These are phyloP conservation scores for Belonocnema kinseyi DNA, from an alignment of 1,140 invertebrate species.

Conservation along the genomic window DNA sequence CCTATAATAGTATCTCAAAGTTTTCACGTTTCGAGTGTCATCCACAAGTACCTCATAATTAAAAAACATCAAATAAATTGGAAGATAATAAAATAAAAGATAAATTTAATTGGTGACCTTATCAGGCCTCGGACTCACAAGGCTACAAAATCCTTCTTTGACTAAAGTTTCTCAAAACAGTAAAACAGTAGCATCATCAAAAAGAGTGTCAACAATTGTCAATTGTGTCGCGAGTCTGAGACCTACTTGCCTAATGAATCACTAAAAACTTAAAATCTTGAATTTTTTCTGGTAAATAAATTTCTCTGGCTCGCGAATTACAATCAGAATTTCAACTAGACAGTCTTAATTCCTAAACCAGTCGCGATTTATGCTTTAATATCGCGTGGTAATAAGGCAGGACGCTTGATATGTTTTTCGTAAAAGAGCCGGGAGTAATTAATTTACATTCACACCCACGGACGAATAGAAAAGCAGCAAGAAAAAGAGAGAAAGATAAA, in stretches of 20 bases:
- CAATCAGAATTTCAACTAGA: background rate
- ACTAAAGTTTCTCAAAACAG: too few species aligned
- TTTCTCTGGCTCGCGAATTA: background rate
- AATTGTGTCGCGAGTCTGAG: too few species aligned
- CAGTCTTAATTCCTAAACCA: conserved; percentile 50
- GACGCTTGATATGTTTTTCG: conserved; percentile 56
- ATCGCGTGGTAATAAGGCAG: conserved; percentile 55
- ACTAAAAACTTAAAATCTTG: background rate
- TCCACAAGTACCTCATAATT: too few species aligned
- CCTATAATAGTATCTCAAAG: background rate
- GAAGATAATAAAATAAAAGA: too few species aligned
- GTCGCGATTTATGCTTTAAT: conserved; percentile 62
- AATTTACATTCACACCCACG: conserved; percentile 59
- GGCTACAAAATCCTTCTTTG: too few species aligned
- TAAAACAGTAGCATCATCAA: too few species aligned
- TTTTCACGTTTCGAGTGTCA: background rate
- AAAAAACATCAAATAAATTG: too few species aligned
- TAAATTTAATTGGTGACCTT: too few species aligned
- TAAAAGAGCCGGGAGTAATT: conserved; percentile 49
- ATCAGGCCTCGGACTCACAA: too few species aligned
- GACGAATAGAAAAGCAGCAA: conserved; percentile 45
- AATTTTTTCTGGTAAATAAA: background rate
- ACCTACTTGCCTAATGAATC: too few species aligned
- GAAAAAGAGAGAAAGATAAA: conserved; percentile 20
- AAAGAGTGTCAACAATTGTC: too few species aligned